A percentile compares a stretch with the other conserved stretches of the same genome.
Evolutionary conservation across 2,113 vertebrate genomes (phyloP).

Genomic region (Heterotilapia buettikoferi): DNA sequence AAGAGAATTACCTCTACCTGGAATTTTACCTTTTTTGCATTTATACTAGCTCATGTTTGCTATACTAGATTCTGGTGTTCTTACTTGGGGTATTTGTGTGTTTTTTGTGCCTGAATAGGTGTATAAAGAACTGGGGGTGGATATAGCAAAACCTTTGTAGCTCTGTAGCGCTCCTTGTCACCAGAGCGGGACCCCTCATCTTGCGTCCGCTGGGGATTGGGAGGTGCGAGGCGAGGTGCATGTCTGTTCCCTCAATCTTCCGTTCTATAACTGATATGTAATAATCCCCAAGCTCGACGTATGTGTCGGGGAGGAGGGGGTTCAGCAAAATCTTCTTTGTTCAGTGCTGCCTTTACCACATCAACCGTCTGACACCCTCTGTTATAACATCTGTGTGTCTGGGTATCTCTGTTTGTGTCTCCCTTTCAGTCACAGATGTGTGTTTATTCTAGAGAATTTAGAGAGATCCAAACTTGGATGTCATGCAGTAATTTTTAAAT

Average conservation of each 20-base stretch:
- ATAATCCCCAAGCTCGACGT: conserved; percentile 52
- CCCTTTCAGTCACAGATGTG: background rate
- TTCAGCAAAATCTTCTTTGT: conserved; percentile 59
- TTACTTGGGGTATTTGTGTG: background rate
- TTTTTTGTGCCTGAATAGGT: background rate
- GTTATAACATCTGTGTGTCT: conserved; percentile 36
- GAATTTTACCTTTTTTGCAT: background rate
- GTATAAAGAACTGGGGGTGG: background rate
- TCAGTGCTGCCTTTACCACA: conserved; percentile 32
- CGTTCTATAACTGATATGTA: conserved; percentile 43
- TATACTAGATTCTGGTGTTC: background rate
- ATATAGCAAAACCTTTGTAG: background rate
- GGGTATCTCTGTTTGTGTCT: background rate
- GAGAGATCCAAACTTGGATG: background rate
- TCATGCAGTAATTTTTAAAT: background rate
- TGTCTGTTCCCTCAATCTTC: conserved; percentile 45
- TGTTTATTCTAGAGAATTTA: background rate
- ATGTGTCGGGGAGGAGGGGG: conserved; percentile 24
- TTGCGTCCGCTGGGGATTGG: conserved; percentile 15
- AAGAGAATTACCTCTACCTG: background rate
- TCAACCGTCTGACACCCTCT: conserved; percentile 44
- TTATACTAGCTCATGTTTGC: background rate
- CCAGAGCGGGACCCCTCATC: background rate
- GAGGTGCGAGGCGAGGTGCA: conserved; percentile 4
- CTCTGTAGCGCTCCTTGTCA: background rate